These are phyloP conservation scores for Haemorhous mexicanus DNA, from an alignment of 2,113 vertebrate species.

Conservation along the genomic window DNA sequence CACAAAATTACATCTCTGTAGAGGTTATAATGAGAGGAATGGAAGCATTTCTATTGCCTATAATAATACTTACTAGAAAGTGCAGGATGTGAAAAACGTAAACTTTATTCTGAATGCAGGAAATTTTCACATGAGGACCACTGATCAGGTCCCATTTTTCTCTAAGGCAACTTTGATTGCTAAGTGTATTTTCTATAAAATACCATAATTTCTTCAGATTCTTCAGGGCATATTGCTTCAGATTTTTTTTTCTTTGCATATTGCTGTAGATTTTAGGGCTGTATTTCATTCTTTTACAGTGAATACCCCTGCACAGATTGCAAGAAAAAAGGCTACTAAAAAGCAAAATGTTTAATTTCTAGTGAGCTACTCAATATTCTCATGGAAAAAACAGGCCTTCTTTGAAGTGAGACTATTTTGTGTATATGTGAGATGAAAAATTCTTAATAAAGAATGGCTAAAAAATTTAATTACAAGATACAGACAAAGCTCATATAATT, in stretches of 20 bases:
- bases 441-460: neutral
- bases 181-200: neutral
- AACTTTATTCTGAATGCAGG: neutral
- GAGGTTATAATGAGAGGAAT: neutral
- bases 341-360: neutral
- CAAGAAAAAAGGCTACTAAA: neutral
- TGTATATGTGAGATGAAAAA: neutral
- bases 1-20: neutral
- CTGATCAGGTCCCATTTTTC: neutral
- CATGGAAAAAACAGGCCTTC: neutral
- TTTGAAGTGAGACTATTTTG: neutral
- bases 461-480: neutral
- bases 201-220: neutral
- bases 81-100: neutral
- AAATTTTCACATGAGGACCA: neutral
- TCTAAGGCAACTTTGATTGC: neutral
- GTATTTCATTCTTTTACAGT: neutral
- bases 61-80: neutral
- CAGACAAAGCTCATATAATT: neutral
- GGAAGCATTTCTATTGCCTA: neutral
- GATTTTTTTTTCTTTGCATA: neutral
- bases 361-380: neutral
- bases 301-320: neutral
- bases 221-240: neutral
- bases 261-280: neutral